These are phyloP conservation scores for Eilema sororculum DNA, from an alignment of 2,888 invertebrate genomes.

Conservation along the genomic window DNA sequence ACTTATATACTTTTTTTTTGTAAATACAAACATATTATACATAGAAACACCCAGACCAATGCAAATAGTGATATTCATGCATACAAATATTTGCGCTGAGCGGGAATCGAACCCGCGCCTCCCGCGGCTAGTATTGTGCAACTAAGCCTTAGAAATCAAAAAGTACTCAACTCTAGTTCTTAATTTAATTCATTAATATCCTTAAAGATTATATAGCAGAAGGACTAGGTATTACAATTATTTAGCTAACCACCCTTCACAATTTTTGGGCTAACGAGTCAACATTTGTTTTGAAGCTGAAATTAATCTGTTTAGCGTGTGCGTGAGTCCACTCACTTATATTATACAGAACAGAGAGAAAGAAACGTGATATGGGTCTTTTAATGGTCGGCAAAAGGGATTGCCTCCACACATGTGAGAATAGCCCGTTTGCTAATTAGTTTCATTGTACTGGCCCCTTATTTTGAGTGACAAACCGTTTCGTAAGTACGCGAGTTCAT, in stretches of 20 bases:
- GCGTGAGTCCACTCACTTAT: constrained; percentile 60
- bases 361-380: constrained; percentile 81
- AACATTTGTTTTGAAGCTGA: constrained; percentile 74
- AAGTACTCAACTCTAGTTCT: neutral
- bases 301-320: constrained; percentile 75
- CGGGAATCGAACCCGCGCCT: too few species aligned
- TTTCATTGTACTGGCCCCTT: constrained; percentile 20
- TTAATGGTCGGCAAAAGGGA: constrained; percentile 75
- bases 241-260: constrained; percentile 46
- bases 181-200: neutral
- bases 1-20: too few species aligned
- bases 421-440: constrained; percentile 71
- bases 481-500: too few species aligned
- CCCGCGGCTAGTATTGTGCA: too few species aligned
- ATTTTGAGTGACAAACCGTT: too few species aligned
- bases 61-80: too few species aligned
- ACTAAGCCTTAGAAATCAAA: too few species aligned
- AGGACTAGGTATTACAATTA: constrained; percentile 39
- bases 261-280: constrained; percentile 70
- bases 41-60: too few species aligned
- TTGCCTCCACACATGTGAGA: constrained; percentile 62
- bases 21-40: too few species aligned
- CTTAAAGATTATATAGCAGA: neutral
- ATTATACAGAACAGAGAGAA: constrained; percentile 67
- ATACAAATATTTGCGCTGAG: too few species aligned